Conservation (phyloP, 2,888 invertebrate genomes). For the Gymnosoma rotundatum region DNA sequence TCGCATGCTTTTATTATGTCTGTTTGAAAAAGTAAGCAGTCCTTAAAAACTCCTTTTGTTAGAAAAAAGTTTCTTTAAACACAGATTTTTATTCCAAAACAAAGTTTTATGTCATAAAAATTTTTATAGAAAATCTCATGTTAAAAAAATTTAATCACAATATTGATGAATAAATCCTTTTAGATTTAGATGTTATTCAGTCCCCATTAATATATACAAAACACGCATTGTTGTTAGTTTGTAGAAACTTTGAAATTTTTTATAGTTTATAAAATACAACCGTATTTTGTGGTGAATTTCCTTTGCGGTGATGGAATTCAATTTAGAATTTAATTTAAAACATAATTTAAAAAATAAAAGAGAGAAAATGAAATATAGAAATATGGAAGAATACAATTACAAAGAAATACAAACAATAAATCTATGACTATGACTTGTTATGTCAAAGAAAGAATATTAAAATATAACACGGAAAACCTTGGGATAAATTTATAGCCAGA, state of each 20-base stretch:
- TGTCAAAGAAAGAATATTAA: neutral
- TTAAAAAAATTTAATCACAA: no score
- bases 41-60: no score
- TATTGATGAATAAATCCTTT: neutral
- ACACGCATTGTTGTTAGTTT: neutral
- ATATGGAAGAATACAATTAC: slow-evolving; percentile 25
- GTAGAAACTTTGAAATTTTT: neutral
- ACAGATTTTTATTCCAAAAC: no score
- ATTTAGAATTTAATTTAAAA: slow-evolving; percentile 64
- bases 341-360: slow-evolving; percentile 50
- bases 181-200: neutral
- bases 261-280: slow-evolving; percentile 49
- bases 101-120: no score
- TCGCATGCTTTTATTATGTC: no score
- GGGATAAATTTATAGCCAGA: neutral
- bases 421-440: slow-evolving; percentile 2
- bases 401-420: slow-evolving; percentile 32
- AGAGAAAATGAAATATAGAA: slow-evolving; percentile 48
- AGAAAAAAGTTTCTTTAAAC: no score
- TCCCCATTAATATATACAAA: neutral
- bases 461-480: neutral
- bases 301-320: slow-evolving; percentile 69
- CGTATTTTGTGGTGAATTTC: slow-evolving; percentile 64
- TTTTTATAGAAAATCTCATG: no score
- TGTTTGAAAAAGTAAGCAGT: no score